Evolutionary conservation across 1,140 invertebrate species (phyloP).

Genomic region (Musca vetustissima): DNA sequence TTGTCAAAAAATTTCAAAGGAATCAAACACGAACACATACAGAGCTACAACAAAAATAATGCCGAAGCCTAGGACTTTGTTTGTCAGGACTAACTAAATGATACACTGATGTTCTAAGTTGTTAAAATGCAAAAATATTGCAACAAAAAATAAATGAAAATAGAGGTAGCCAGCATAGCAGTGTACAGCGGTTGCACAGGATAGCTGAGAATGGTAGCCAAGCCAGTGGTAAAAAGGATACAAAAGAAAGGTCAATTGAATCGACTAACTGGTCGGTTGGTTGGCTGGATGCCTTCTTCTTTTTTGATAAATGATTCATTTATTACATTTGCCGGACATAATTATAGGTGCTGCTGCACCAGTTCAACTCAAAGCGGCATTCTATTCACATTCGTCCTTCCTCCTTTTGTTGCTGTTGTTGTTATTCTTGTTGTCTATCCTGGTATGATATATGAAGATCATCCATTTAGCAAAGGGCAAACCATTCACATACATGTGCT

Average conservation of each 20-base stretch:
- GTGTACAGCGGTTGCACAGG: too few relatives aligned
- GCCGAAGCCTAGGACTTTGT: background rate
- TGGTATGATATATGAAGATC: background rate
- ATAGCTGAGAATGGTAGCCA: too few relatives aligned
- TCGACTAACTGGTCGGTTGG: too few relatives aligned
- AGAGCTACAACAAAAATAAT: background rate
- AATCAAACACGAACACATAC: background rate
- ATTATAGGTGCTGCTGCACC: constrained; percentile 12
- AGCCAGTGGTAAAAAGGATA: too few relatives aligned
- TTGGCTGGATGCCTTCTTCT: too few relatives aligned
- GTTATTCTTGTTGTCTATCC: too few relatives aligned
- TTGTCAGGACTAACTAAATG: background rate
- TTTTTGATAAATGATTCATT: constrained; percentile 22
- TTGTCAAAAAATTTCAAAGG: constrained; percentile 14
- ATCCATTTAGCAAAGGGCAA: background rate
- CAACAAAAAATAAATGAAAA: constrained; percentile 4
- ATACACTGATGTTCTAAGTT: background rate
- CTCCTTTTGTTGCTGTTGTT: too few relatives aligned
- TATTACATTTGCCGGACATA: constrained; percentile 11
- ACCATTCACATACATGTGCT: too few relatives aligned
- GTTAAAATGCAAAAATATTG: background rate
- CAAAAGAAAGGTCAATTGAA: too few relatives aligned
- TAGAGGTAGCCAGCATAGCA: background rate
- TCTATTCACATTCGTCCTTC: too few relatives aligned
- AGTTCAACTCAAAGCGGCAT: too few relatives aligned